Percentiles rank a stretch among this genome's conserved stretches.
These are phyloP conservation scores for Urocitellus parryii DNA, from an alignment of 2,113 vertebrate species.

Conservation along the genomic window DNA sequence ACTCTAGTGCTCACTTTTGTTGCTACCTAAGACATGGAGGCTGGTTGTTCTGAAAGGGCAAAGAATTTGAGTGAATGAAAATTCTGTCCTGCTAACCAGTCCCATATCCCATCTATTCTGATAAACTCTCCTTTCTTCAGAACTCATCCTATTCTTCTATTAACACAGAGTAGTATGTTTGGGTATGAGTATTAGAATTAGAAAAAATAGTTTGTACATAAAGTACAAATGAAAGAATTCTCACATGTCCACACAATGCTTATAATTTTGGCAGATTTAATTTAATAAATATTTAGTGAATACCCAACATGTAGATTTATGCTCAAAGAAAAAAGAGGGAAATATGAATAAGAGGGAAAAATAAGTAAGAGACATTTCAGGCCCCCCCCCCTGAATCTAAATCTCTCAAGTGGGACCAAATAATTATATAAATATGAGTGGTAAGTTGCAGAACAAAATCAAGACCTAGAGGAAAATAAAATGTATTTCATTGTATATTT, in stretches of 20 bases:
- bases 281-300: neutral
- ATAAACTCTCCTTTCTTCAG: neutral
- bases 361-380: neutral
- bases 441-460: neutral
- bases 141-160: neutral
- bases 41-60: neutral
- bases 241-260: neutral
- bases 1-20: neutral
- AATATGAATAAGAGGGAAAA: neutral
- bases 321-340: neutral
- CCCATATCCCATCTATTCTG: too few relatives aligned
- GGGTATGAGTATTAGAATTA: neutral
- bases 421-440: neutral
- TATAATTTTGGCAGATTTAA: neutral
- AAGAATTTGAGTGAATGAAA: neutral
- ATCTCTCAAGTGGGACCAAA: neutral
- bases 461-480: neutral
- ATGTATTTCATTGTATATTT: neutral
- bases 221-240: neutral
- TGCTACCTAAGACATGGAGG: neutral
- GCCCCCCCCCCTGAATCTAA: neutral
- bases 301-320: neutral
- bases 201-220: neutral
- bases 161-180: neutral
- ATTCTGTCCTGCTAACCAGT: neutral